Evolutionary conservation across 2,888 invertebrate genomes (phyloP), one percentile per base, ranked within the genome.

Genomic region (Eupelmus urozonus): DNA sequence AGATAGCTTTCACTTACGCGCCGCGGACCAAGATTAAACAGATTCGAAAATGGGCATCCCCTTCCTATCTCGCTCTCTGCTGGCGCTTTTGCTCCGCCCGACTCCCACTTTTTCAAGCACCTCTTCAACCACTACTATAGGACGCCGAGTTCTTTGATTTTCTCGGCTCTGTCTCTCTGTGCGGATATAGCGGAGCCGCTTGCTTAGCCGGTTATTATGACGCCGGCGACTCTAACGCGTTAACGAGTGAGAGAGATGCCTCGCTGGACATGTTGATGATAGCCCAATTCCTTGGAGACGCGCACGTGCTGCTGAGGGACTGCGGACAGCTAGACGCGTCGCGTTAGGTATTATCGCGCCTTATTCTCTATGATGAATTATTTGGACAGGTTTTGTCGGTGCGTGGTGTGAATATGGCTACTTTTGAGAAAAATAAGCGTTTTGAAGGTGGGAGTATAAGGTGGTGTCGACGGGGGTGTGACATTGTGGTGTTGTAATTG

Each of bases 1-100:
- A 85, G 88, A 89, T 89, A 88, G 88, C 89, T 88, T 89, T 89
- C 88, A 89, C 87, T 89, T 88, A 89, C 86, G 85, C 87, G 85
- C 84, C 84, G 83, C 85, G 84, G 82, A 85, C 87, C 86, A 85
- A 89, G 88, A 89, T 89, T 89, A 89, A 89, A 89, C 88, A 88
- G 88, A 89, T 89, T 89, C 85, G 85, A 59, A 59, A 59, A 57
- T 66, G 65, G 49, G 34, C 34, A 13, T 25, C 34, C 59, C 5
- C 59, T 59, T 0, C 29, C 59, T 59, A 18, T 60, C 59, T 59
- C 11, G n/a, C 59, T 20, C 40, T 62, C 25, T 25, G 16, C n/a
- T 49, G 13, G 53, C 59, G 16, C 16, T n/a, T 25, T 0, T 5
- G 11, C 55, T 45, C 49, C 49, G 20, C 18, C 51, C 13, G 18